These are phyloP conservation scores for Plestiodon gilberti DNA, from an alignment of 2,113 vertebrate species.

Conservation along the genomic window DNA sequence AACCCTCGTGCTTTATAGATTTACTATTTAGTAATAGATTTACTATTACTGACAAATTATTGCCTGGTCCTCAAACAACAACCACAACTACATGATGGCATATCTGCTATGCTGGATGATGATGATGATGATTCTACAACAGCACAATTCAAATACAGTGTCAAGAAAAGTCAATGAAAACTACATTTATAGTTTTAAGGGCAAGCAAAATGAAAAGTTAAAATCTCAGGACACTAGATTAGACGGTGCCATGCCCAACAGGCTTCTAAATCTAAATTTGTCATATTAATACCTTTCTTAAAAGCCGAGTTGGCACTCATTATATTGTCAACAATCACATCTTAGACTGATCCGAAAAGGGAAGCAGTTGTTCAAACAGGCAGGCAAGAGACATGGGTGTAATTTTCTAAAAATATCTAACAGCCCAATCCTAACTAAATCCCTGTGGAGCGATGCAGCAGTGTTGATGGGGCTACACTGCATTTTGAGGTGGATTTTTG, in stretches of 20 bases:
- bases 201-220: background rate
- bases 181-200: background rate
- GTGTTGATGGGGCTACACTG: too few relatives aligned
- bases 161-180: background rate
- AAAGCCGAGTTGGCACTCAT: background rate
- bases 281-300: background rate
- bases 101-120: background rate
- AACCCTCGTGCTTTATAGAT: too few relatives aligned
- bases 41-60: conserved; percentile 22
- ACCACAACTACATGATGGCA: background rate
- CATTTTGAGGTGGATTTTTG: too few relatives aligned
- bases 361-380: background rate
- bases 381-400: background rate
- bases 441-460: too few relatives aligned
- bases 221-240: background rate
- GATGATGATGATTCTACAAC: background rate
- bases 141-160: background rate
- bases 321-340: background rate
- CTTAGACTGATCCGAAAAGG: background rate
- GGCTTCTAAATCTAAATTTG: too few relatives aligned
- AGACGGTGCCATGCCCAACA: background rate
- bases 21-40: too few relatives aligned
- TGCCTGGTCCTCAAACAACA: background rate
- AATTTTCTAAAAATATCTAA: background rate
- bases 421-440: too few relatives aligned